These are phyloP conservation scores for Dromiciops gliroides DNA, from an alignment of 2,113 vertebrate genomes.

Conservation along the genomic window DNA sequence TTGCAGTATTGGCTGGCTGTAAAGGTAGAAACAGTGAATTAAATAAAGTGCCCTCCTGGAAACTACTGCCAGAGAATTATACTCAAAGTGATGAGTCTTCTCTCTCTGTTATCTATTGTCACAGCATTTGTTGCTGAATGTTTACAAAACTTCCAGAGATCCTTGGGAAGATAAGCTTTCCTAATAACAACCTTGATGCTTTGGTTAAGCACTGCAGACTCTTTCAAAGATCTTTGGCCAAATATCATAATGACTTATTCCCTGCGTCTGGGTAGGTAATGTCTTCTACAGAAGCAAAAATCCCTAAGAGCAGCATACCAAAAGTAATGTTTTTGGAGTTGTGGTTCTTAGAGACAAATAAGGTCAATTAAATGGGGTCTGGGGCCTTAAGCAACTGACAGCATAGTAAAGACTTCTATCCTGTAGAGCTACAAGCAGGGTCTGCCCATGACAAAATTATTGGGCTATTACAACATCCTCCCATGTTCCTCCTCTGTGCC, in stretches of 20 bases:
- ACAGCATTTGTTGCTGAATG: slow-evolving; percentile 93
- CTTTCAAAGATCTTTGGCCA: slow-evolving; percentile 89
- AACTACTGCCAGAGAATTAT: slow-evolving; percentile 95
- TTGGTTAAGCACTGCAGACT: slow-evolving; percentile 96
- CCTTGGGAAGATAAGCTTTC: slow-evolving; percentile 96
- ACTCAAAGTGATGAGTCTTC: slow-evolving; percentile 93
- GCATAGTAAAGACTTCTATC: neutral
- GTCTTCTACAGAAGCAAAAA: neutral
- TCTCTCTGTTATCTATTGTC: slow-evolving; percentile 96
- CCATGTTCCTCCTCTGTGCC: neutral
- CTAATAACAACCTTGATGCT: slow-evolving; percentile 94
- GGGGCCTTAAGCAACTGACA: neutral
- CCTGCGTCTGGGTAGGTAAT: neutral
- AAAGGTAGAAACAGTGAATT: neutral
- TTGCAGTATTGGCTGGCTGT: neutral
- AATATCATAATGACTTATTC: neutral
- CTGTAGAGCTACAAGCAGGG: neutral
- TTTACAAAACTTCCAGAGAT: slow-evolving; percentile 98
- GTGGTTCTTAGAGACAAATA: neutral
- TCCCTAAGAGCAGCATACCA: neutral
- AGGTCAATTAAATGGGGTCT: neutral
- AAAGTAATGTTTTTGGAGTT: neutral
- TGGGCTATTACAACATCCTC: neutral
- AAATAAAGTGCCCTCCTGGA: slow-evolving; percentile 94
- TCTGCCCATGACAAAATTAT: neutral